Evolutionary conservation across 2,113 vertebrate species (phyloP), one percentile per base, ranked within the genome.

Genomic region (Brevimyrus niger): DNA sequence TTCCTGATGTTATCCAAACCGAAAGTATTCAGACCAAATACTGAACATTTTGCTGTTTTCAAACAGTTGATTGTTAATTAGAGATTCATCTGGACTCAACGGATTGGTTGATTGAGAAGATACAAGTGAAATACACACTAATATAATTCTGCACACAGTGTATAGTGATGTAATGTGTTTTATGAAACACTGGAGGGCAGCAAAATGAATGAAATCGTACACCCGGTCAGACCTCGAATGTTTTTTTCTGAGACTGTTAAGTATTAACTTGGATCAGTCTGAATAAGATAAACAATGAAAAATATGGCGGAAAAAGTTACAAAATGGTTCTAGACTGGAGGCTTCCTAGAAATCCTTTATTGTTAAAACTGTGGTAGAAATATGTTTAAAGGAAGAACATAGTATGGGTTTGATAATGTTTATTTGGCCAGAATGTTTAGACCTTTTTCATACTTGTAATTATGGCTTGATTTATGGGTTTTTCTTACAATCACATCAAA

Each of bases 401-500:
- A 35, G 27, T 76, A 53, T 21, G 27, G 48, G 73, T n/a, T 87
- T 61, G 35, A 51, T n/a, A 53, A 15, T 88, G 69, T 50, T 89
- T 50, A 82, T 89, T 38, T 89, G 48, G 88, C 35, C 17, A 17
- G n/a, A 27, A 55, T 82, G 58, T 87, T 86, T 86, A 86, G 55
- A 69, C 23, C 47, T 86, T 86, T 89, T 47, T 38, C 35, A 89
- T 48, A 69, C 23, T 85, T 84, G 61, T 73, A 86, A 86, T 69
- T 86, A 85, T 38, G 31, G 38, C 17, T 46, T 38, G 55, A 51
- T 89, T 86, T 89, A 65, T 48, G 53, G 82, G 42, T 87, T 90
- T 76, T 6, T 88, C 61, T 88, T 90, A 85, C 80, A 69, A 73
- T 87, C 47, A 42, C 65, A 80, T 90, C 61, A 90, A 82, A 88